A percentile compares a stretch with the other conserved stretches of the same genome.
Conservation (phyloP, 2,888 invertebrate genomes). For the Sinodicranocentrus sp. region DNA sequence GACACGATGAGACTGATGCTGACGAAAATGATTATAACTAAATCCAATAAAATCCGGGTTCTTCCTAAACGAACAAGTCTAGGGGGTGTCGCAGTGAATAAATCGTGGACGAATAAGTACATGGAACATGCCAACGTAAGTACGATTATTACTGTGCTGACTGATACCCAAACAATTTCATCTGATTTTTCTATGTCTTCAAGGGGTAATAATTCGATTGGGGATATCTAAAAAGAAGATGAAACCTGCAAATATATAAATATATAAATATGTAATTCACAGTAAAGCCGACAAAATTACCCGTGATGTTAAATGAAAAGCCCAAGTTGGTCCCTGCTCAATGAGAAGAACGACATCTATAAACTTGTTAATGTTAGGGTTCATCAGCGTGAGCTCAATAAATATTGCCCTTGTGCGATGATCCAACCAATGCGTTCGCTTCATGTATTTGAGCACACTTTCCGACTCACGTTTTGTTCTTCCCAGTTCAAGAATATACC, state of each 20-base stretch:
- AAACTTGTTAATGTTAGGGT: conserved; percentile 69
- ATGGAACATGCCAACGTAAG: neutral
- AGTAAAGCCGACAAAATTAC: neutral
- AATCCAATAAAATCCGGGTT: conserved; percentile 65
- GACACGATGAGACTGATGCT: conserved; percentile 33
- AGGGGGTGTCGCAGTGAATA: neutral
- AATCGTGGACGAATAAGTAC: neutral
- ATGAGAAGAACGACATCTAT: conserved; percentile 61
- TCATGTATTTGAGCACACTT: conserved; percentile 57
- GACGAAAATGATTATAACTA: conserved; percentile 45
- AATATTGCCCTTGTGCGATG: conserved; percentile 66
- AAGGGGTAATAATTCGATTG: conserved; percentile 43
- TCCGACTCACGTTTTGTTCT: conserved; percentile 38
- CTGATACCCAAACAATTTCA: conserved; percentile 22
- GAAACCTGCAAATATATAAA: neutral
- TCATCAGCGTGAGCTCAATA: conserved; percentile 62
- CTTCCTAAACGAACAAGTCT: neutral
- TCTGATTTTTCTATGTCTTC: conserved; percentile 39
- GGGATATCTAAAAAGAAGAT: conserved; percentile 49
- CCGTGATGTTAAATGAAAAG: conserved; percentile 2
- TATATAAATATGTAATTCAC: neutral
- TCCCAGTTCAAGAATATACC: conserved; percentile 69
- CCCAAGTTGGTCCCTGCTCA: conserved; percentile 58
- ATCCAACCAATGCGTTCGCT: conserved; percentile 65
- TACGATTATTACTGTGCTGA: neutral